A percentile compares a stretch with the other conserved stretches of the same genome.
Evolutionary conservation across 2,113 vertebrate genomes (phyloP).

Genomic region (Myotis brandtii): DNA sequence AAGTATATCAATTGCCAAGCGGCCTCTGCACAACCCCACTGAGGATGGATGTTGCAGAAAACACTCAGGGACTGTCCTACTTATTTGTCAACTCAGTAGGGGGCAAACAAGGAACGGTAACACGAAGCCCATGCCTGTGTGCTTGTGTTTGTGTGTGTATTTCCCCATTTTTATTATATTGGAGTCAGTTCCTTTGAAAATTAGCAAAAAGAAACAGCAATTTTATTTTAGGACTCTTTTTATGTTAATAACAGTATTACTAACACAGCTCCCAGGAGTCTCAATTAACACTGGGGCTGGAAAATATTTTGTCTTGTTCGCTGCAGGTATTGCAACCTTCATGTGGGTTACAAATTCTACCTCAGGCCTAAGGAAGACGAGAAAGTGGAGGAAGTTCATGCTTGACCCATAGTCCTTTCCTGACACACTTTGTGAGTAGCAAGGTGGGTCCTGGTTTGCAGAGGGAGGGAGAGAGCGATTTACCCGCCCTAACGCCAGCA

Average conservation of each 20-base stretch:
- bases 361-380: not conserved
- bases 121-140: not conserved
- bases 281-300: not conserved
- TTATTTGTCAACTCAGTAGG: slow-evolving; percentile 31
- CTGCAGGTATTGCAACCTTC: not conserved
- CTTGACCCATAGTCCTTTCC: not conserved
- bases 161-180: not conserved
- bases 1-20: not conserved
- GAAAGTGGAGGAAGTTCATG: not conserved
- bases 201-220: not conserved
- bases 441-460: not conserved
- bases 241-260: not conserved
- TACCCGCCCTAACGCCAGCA: too few species aligned
- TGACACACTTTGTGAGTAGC: not conserved
- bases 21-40: not conserved
- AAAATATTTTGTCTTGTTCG: not conserved
- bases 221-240: not conserved
- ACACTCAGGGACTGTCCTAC: not conserved
- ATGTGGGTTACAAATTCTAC: not conserved
- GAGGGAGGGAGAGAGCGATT: not conserved
- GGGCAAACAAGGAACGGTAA: not conserved
- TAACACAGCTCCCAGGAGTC: not conserved
- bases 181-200: not conserved
- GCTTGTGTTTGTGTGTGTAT: not conserved
- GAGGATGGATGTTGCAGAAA: not conserved